Conservation (phyloP, 2,888 invertebrate genomes). For the Onchidella celtica region DNA sequence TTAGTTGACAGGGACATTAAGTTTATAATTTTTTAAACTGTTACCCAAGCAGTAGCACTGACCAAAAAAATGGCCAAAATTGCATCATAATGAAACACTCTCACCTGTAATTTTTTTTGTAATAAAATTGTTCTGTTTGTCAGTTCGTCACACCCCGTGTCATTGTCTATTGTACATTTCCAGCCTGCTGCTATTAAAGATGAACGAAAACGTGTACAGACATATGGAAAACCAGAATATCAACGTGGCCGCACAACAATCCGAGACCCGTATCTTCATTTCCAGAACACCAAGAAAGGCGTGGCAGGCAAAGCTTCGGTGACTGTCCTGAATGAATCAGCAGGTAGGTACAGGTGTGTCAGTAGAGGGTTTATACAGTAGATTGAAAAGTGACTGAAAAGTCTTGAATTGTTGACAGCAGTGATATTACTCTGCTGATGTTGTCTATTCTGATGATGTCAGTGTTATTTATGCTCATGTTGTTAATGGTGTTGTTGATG, state of each 20-base stretch:
- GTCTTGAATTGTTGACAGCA: no score
- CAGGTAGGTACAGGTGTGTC: constrained; percentile 23
- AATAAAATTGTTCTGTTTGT: background rate
- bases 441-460: background rate
- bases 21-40: no score
- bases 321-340: constrained; percentile 39
- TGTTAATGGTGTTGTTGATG: no score
- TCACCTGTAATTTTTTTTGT: no score
- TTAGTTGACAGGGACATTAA: no score
- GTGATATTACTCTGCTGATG: no score
- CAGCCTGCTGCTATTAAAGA: constrained; percentile 47
- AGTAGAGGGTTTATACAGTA: no score
- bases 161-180: background rate
- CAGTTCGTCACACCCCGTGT: background rate
- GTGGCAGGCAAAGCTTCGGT: constrained; percentile 52
- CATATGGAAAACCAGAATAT: constrained; percentile 75
- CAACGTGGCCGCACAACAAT: constrained; percentile 72
- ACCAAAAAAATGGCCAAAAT: background rate
- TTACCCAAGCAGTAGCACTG: background rate
- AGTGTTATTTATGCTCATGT: no score
- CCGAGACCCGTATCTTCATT: constrained; percentile 72
- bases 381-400: no score
- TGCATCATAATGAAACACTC: no score
- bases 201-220: constrained; percentile 67
- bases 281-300: constrained; percentile 64